Conservation (phyloP, 2,113 vertebrate genomes). For the Zosterops lateralis region DNA sequence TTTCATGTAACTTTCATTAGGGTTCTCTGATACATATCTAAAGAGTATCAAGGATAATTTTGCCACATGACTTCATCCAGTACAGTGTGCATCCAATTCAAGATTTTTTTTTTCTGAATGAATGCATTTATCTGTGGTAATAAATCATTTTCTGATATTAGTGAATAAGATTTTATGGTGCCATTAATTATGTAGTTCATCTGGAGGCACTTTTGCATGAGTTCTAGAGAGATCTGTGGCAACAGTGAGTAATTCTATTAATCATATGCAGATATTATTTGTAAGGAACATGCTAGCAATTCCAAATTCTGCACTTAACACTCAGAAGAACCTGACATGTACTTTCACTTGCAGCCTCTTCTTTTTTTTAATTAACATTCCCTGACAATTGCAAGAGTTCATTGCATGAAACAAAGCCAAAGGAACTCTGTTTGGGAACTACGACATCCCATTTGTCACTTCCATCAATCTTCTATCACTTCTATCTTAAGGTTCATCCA, state of each 20-base stretch:
- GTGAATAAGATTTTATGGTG: neutral
- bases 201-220: neutral
- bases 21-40: neutral
- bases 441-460: neutral
- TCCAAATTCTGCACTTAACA: neutral
- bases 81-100: neutral
- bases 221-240: neutral
- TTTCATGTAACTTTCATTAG: neutral
- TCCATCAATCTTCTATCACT: neutral
- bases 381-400: neutral
- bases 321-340: neutral
- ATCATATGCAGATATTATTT: neutral
- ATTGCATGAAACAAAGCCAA: neutral
- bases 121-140: neutral
- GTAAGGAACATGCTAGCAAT: neutral
- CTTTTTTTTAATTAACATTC: neutral
- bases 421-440: neutral
- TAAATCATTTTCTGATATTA: conserved; percentile 2
- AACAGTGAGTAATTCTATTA: neutral
- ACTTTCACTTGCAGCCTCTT: neutral
- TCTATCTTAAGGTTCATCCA: too few species aligned
- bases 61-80: neutral
- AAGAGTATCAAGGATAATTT: neutral
- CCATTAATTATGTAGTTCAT: conserved; percentile 6
- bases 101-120: neutral